Evolutionary conservation across 2,113 vertebrate genomes (phyloP).

Genomic region (Mastomys natalensis): DNA sequence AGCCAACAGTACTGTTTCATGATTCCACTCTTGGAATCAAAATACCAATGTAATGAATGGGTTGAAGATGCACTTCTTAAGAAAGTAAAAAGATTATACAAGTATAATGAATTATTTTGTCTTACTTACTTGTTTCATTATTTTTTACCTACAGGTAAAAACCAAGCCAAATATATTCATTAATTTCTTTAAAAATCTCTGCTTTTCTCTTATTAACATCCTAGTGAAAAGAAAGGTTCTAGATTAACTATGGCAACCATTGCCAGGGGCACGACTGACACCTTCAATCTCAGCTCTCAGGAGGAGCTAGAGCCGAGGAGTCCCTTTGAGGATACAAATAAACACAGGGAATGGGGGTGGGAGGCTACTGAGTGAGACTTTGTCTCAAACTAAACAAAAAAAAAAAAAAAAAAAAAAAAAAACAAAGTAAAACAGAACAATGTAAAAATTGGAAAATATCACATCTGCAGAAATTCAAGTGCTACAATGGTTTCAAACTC

Average conservation of each 20-base stretch:
- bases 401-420: too few species aligned
- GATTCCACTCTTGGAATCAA: neutral
- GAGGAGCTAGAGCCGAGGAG: neutral
- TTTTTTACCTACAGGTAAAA: conserved; percentile 39
- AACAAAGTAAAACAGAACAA: neutral
- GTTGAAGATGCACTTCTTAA: neutral
- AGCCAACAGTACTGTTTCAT: neutral
- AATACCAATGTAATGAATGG: neutral
- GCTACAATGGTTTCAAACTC: neutral
- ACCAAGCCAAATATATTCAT: neutral
- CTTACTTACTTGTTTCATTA: conserved; percentile 52
- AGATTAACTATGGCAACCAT: conserved; percentile 8
- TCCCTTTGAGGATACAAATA: neutral
- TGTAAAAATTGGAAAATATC: neutral
- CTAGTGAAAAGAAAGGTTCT: conserved; percentile 17
- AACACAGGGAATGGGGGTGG: too few species aligned
- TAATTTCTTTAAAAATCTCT: conserved; percentile 45
- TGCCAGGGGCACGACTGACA: neutral
- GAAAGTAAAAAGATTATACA: neutral
- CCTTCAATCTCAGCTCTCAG: neutral
- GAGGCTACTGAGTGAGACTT: neutral
- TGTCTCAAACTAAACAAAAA: neutral
- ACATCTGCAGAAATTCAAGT: neutral
- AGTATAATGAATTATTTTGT: conserved; percentile 21
- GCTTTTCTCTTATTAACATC: neutral